Conservation (phyloP, 2,113 vertebrate genomes). For the Suricata suricatta region DNA sequence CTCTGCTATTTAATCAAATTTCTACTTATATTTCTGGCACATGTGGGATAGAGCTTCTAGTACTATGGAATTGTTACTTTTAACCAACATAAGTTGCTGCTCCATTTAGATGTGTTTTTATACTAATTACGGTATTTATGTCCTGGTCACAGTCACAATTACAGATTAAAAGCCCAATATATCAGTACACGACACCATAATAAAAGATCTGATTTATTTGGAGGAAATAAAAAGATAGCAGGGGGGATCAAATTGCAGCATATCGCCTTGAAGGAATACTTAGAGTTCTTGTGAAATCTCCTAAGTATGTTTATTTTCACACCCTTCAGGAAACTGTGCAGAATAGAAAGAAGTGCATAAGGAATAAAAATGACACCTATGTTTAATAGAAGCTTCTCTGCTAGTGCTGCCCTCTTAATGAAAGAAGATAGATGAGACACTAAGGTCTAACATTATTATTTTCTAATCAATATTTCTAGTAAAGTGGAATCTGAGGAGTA, state of each 20-base stretch:
- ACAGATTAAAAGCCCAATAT: not conserved
- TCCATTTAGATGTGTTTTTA: not conserved
- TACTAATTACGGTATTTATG: not conserved
- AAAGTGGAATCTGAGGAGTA: conserved; percentile 41
- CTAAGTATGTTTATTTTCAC: conserved; percentile 49
- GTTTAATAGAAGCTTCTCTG: not conserved
- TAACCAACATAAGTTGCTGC: not conserved
- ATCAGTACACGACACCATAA: not conserved
- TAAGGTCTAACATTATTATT: conserved; percentile 28
- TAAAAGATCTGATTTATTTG: not conserved
- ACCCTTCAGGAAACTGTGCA: not conserved
- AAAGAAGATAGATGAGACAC: not conserved
- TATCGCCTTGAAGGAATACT: conserved; percentile 3
- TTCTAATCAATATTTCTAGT: conserved; percentile 70
- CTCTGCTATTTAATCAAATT: not conserved
- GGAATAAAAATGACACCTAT: not conserved
- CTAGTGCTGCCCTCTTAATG: not conserved
- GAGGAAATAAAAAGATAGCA: not conserved
- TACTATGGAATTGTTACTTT: not conserved
- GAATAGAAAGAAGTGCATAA: not conserved
- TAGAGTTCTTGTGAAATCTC: conserved; percentile 23
- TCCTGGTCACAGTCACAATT: not conserved
- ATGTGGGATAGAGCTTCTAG: not conserved
- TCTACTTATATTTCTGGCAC: not conserved
- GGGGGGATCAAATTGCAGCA: not conserved